Percentiles rank a stretch among this genome's conserved stretches.
Conservation (phyloP, 2,797 vertebrate species). For the Gymnodraco acuticeps region DNA sequence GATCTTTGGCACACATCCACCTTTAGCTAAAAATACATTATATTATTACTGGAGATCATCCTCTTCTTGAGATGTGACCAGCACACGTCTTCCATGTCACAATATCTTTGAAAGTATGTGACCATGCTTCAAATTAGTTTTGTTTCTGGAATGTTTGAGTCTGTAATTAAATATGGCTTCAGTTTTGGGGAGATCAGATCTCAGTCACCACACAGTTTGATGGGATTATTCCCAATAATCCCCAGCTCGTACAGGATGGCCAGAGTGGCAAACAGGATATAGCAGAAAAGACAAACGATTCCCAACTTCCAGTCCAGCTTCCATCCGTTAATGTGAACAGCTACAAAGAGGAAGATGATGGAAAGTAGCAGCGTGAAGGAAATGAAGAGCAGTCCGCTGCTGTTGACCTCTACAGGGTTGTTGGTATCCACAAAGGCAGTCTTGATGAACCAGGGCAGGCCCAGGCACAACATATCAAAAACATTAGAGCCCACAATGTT, state of each 20-base stretch:
- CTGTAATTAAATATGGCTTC: conserved; percentile 27
- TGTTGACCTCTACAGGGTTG: conserved; percentile 92
- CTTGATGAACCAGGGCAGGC: conserved; percentile 96
- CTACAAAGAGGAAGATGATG: conserved; percentile 91
- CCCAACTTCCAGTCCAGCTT: conserved; percentile 95
- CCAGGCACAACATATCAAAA: conserved; percentile 97
- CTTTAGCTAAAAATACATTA: conserved; percentile 4
- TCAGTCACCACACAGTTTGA: conserved; percentile 88
- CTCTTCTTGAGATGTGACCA: conserved; percentile 46
- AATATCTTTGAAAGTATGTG: neutral
- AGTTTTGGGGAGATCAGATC: conserved; percentile 28
- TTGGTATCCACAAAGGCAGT: conserved; percentile 90
- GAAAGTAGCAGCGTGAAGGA: conserved; percentile 92
- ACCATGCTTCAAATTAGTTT: conserved; percentile 12
- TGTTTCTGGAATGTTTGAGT: conserved; percentile 21
- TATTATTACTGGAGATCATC: conserved; percentile 1
- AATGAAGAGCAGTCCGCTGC: conserved; percentile 91
- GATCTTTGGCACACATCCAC: conserved; percentile 40
- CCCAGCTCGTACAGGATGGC: conserved; percentile 96
- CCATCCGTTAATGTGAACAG: conserved; percentile 93
- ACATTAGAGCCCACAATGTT: conserved; percentile 98
- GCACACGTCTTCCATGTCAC: conserved; percentile 11
- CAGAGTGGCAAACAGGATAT: conserved; percentile 89
- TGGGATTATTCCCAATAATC: conserved; percentile 92
- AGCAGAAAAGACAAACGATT: conserved; percentile 87